Conservation (phyloP, 2,797 vertebrate species). For the Neosilurus hyrtlii region DNA sequence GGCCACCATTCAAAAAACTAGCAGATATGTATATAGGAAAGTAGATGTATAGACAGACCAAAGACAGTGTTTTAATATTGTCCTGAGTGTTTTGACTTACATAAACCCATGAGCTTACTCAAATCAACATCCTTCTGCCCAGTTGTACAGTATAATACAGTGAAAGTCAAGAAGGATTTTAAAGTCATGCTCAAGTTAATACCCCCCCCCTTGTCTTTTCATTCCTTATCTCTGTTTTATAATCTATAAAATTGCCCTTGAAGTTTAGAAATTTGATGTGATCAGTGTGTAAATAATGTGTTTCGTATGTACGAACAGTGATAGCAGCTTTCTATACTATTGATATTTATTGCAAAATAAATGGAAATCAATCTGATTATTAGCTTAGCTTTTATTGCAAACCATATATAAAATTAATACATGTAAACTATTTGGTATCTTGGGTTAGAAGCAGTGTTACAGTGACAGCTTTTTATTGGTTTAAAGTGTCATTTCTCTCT, state of each 20-base stretch:
- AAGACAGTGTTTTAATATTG: conserved; percentile 58
- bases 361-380: conserved; percentile 51
- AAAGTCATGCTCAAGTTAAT: conserved; percentile 42
- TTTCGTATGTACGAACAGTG: conserved; percentile 78
- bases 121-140: conserved; percentile 33
- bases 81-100: conserved; percentile 45
- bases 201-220: conserved; percentile 24
- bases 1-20: conserved; percentile 92
- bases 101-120: conserved; percentile 44
- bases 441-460: conserved; percentile 74
- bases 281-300: conserved; percentile 80
- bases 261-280: conserved; percentile 79
- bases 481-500: conserved; percentile 74
- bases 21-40: conserved; percentile 97
- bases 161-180: conserved; percentile 53
- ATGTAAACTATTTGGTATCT: conserved; percentile 80
- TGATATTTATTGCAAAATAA: conserved; percentile 71
- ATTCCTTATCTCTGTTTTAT: conserved; percentile 59
- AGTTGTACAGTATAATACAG: conserved; percentile 43
- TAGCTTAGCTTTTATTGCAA: conserved; percentile 68
- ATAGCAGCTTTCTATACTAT: conserved; percentile 83
- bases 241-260: conserved; percentile 80
- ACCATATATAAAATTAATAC: conserved; percentile 68
- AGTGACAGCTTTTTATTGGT: conserved; percentile 78
- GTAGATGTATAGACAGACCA: conserved; percentile 86